Base-by-base conservation (phyloP, 1,140 invertebrate species). In the Rhopalosiphum padi region DNA sequence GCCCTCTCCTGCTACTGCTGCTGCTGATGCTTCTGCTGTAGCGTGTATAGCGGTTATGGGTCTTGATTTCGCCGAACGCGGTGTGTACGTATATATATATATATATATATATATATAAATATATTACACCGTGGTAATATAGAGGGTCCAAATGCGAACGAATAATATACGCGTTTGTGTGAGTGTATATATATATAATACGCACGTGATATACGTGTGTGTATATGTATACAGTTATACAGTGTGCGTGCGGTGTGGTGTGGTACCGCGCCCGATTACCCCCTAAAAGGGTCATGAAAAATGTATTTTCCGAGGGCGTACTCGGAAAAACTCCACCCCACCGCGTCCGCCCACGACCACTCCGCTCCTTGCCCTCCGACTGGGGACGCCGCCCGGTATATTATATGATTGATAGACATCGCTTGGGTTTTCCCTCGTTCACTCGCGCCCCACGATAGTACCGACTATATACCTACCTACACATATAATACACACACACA, bases 231-330 rank as follows among this genome's bases (percentile, higher is more conserved):
- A 18, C 15, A 18, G 7, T 9, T n/a, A 48, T 51, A 51, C 15
- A 35, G 30, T 51, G 46, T 35, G 87, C 30, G 87, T 35, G 48
- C 9, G 51, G 48, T 53, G 88, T 11, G 51, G 48, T 53, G 87
- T 35, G 91, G 91, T 83, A 48, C 68, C 68, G 77, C 91, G 91
- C 68, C 91, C 91, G 91, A 93, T 86, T 86, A 93, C 91, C 77
- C 91, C 91, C n/a, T n/a, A 93, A 93, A 93, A 93, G 91, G 48
- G 91, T 93, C 91, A 85, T 93, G 91, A 93, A 93, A 92, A 93
- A 93, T 93, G 91, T 93, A 93, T 93, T 93, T 93, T 93, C 91
- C 91, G 91, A 93, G 91, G 91, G 91, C 91, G 91, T 93, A 93
- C 82, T 85, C 91, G 91, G 91, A 86, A 93, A 90, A 93, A 93